phyloP scores from a whole-genome alignment of 1,140 invertebrate species.

The Stenopsyche tienmushanensis region DNA sequence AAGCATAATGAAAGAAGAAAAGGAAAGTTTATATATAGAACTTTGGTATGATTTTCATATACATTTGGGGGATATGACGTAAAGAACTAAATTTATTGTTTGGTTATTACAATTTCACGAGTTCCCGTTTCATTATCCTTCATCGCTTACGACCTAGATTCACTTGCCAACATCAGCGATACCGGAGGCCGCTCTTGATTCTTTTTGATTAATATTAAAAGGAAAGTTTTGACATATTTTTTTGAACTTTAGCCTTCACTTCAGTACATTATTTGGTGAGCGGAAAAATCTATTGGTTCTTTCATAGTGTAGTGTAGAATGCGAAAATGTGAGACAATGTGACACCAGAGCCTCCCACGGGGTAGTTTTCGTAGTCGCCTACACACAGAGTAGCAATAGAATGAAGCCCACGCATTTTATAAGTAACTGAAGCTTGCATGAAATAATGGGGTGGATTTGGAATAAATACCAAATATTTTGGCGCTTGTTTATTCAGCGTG shows the following conservation, averaged over 20 bases:
- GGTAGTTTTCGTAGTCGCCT: background rate
- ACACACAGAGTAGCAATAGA: no score
- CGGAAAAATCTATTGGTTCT: no score
- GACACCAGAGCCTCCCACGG: conserved; percentile 9
- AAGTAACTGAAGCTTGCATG: background rate
- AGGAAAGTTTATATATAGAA: no score
- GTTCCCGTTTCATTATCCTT: no score
- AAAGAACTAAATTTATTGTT: no score
- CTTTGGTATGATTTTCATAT: no score
- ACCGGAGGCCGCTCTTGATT: background rate
- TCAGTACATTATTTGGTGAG: background rate
- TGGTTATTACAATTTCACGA: no score
- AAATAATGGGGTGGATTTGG: no score
- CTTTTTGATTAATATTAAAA: background rate
- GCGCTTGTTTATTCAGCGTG: background rate
- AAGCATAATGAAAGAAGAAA: no score
- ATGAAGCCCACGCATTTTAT: conserved; percentile 1
- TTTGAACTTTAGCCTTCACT: background rate
- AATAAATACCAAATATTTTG: no score
- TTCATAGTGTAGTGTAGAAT: no score
- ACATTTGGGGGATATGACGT: no score
- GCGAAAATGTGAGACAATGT: background rate
- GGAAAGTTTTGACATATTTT: background rate
- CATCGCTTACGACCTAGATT: background rate
- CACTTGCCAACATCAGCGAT: background rate